phyloP scores from a whole-genome alignment of 2,797 vertebrate species.

The Phoebastria nigripes region DNA sequence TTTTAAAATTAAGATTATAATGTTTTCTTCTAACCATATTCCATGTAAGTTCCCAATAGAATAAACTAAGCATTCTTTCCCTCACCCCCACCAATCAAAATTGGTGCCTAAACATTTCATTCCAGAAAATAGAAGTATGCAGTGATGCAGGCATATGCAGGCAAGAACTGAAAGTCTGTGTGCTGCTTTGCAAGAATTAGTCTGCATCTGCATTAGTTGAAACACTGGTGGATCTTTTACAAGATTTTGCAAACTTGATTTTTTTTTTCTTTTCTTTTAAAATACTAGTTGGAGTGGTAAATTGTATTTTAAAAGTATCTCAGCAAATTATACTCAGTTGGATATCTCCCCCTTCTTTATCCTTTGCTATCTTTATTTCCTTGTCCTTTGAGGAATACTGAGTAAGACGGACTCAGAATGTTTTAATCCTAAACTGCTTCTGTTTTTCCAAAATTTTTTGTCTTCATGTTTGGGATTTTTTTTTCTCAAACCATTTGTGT shows the following conservation, averaged over 20 bases:
- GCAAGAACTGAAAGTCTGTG: not conserved
- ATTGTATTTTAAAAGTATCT: not conserved
- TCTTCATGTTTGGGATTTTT: not conserved
- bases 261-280: not conserved
- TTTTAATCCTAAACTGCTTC: not conserved
- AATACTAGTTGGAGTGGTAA: not conserved
- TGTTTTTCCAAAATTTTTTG: not conserved
- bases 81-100: not conserved
- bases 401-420: not conserved
- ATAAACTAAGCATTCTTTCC: not conserved
- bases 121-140: not conserved
- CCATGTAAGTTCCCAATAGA: not conserved
- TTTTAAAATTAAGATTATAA: not conserved
- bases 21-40: not conserved
- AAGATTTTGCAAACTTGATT: not conserved
- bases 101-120: not conserved
- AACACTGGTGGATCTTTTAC: not conserved
- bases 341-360: not conserved
- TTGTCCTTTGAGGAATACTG: not conserved
- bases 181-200: not conserved
- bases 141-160: not conserved
- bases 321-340: not conserved
- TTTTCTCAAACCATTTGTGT: not conserved
- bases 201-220: not conserved
- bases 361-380: not conserved